A percentile compares a stretch with the other conserved stretches of the same genome.
These are phyloP conservation scores for Baccha elongata DNA, from an alignment of 2,888 invertebrate genomes.

Conservation along the genomic window DNA sequence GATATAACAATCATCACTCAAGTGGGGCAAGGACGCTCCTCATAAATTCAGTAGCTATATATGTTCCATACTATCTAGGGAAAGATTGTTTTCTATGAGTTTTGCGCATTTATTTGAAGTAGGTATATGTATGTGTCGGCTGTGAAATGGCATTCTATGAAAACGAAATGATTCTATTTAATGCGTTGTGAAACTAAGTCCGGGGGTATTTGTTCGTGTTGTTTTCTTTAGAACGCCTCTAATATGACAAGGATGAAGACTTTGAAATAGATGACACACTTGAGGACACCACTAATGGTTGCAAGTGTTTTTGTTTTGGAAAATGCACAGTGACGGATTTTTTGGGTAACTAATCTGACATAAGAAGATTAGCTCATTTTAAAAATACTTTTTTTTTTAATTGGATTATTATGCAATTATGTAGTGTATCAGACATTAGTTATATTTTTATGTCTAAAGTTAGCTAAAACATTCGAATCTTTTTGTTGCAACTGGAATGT, in stretches of 20 bases:
- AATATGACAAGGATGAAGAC: background rate
- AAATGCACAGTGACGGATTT: too few species aligned
- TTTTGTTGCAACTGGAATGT: too few species aligned
- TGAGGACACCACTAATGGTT: background rate
- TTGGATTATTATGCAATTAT: too few species aligned
- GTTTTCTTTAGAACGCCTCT: background rate
- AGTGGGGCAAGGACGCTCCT: slow-evolving; percentile 60
- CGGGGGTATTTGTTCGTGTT: background rate
- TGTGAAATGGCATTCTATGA: slow-evolving; percentile 28
- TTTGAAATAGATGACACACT: background rate
- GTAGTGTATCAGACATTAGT: too few species aligned
- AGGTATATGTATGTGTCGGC: slow-evolving; percentile 15
- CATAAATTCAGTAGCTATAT: slow-evolving; percentile 38
- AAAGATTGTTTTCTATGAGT: slow-evolving; percentile 38
- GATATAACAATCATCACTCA: slow-evolving; percentile 56
- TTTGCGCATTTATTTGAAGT: slow-evolving; percentile 7
- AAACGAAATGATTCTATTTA: background rate
- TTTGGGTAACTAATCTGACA: too few species aligned
- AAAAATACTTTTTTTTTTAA: too few species aligned
- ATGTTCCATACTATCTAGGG: slow-evolving; percentile 11
- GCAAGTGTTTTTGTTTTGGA: too few species aligned
- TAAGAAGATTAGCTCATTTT: too few species aligned
- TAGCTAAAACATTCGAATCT: too few species aligned
- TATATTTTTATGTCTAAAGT: too few species aligned
- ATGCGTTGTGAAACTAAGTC: background rate